phyloP scores from a whole-genome alignment of 2,888 invertebrate species.

The Luffia ferchaultella region DNA sequence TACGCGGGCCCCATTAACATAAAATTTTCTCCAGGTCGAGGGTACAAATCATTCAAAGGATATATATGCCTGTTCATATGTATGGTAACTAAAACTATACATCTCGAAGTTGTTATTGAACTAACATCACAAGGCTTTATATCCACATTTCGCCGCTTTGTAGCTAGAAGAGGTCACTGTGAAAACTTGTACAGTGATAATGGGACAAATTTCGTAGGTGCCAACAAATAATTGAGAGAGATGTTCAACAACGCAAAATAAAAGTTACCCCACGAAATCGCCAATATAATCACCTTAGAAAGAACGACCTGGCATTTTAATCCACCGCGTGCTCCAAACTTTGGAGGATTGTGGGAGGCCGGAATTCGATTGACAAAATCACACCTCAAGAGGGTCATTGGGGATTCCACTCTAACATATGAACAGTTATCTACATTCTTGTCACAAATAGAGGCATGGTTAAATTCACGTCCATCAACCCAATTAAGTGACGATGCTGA shows the following conservation, averaged over 20 bases:
- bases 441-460: slow-evolving; percentile 14
- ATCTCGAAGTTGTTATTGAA: slow-evolving; percentile 12
- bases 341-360: slow-evolving; percentile 19
- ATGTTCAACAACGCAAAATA: slow-evolving; percentile 2
- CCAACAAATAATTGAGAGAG: slow-evolving; percentile 12
- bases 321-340: slow-evolving; percentile 15
- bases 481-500: slow-evolving; percentile 11
- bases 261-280: slow-evolving; percentile 5
- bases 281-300: slow-evolving; percentile 4
- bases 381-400: slow-evolving; percentile 14
- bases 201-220: slow-evolving; percentile 18
- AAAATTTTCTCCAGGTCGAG: neutral
- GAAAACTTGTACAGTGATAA: slow-evolving; percentile 16
- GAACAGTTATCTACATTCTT: slow-evolving; percentile 15
- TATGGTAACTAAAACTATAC: slow-evolving; percentile 12
- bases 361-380: slow-evolving; percentile 17
- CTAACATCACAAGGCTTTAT: slow-evolving; percentile 12
- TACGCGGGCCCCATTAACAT: slow-evolving; percentile 5
- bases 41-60: slow-evolving; percentile 5
- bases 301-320: slow-evolving; percentile 19
- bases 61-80: slow-evolving; percentile 11
- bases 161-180: slow-evolving; percentile 16
- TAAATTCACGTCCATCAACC: slow-evolving; percentile 16
- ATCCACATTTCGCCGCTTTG: slow-evolving; percentile 17
- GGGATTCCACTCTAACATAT: slow-evolving; percentile 10